Conservation (phyloP, 2,888 invertebrate species). For the Tridacna gigas region DNA sequence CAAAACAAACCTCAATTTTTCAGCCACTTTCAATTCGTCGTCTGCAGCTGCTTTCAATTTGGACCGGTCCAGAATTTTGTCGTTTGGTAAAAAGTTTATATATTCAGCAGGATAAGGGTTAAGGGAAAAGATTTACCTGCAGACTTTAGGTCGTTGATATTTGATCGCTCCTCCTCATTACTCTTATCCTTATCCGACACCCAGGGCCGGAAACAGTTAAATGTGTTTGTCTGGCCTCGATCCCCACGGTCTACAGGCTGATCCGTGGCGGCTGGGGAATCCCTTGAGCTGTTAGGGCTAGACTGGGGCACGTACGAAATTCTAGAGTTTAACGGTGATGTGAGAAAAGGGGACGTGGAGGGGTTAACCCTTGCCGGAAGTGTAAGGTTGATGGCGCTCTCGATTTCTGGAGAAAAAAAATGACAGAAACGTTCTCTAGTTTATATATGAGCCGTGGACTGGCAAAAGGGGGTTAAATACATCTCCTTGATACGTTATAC, state of each 20-base stretch:
- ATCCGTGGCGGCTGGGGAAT: conserved; percentile 24
- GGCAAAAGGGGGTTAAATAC: too few relatives aligned
- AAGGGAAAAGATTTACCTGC: not conserved
- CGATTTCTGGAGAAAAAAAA: conserved; percentile 35
- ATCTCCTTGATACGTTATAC: too few relatives aligned
- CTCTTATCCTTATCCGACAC: conserved; percentile 42
- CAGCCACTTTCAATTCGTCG: too few relatives aligned
- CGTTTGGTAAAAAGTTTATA: not conserved
- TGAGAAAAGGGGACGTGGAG: conserved; percentile 52
- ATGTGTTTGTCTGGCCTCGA: conserved; percentile 11
- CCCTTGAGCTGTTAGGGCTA: conserved; percentile 43
- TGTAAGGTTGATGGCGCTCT: conserved; percentile 54
- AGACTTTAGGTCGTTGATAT: not conserved
- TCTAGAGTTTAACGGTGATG: conserved; percentile 45
- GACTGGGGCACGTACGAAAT: conserved; percentile 30
- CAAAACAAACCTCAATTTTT: too few relatives aligned
- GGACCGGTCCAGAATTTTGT: too few relatives aligned
- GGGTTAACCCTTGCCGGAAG: conserved; percentile 51
- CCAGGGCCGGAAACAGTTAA: conserved; percentile 74
- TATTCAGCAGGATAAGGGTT: not conserved
- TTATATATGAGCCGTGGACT: too few relatives aligned
- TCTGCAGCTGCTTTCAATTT: too few relatives aligned
- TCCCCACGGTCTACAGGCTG: not conserved
- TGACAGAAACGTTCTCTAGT: not conserved
- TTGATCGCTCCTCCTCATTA: not conserved